Evolutionary conservation across 2,113 vertebrate species (phyloP).

Genomic region (Cathartes aura): DNA sequence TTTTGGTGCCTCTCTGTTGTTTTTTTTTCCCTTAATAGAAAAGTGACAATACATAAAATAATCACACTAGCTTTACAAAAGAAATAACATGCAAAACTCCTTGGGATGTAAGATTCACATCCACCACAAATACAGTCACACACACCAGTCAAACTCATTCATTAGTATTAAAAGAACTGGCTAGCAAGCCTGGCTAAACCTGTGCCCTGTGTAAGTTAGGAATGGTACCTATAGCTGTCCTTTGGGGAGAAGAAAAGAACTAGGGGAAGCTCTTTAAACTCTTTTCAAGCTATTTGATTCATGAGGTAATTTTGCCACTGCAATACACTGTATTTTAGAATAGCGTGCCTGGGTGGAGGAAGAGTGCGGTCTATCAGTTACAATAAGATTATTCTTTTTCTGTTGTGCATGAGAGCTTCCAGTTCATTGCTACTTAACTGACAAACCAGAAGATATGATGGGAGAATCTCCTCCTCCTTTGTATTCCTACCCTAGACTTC

Average conservation of each 20-base stretch:
- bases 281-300: background rate
- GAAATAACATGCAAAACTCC: background rate
- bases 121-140: background rate
- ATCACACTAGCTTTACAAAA: background rate
- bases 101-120: background rate
- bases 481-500: background rate
- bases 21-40: background rate
- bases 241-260: background rate
- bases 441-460: background rate
- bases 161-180: background rate
- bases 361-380: background rate
- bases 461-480: background rate
- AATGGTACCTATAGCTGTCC: background rate
- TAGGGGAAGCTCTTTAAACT: background rate
- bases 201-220: background rate
- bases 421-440: background rate
- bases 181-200: background rate
- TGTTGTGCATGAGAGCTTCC: background rate
- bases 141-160: background rate
- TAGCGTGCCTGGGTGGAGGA: background rate
- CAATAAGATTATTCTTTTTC: background rate
- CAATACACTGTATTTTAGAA: background rate
- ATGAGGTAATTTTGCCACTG: background rate
- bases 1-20: background rate
- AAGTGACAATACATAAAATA: background rate